Evolutionary conservation across 2,797 vertebrate species (phyloP).

Genomic region (Smutsia gigantea): DNA sequence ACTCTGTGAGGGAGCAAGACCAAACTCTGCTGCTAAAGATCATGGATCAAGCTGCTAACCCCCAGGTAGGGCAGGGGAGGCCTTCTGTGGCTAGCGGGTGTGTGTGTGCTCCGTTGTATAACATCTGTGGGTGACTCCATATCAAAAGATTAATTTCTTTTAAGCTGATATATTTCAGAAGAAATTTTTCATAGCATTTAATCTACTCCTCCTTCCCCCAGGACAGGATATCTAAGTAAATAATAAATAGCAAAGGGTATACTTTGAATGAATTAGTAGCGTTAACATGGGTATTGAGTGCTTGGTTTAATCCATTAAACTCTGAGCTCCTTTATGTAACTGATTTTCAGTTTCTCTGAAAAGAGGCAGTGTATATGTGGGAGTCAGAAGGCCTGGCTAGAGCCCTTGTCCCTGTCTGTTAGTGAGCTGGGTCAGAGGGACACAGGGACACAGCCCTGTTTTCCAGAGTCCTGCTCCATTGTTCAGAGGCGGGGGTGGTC

Average conservation of each 20-base stretch:
- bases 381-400: background rate
- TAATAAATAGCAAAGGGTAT: background rate
- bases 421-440: background rate
- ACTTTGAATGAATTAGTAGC: background rate
- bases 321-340: background rate
- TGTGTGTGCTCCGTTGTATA: no score
- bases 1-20: conserved; percentile 97
- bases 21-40: conserved; percentile 96
- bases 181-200: background rate
- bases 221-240: background rate
- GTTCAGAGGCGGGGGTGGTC: no score
- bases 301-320: background rate
- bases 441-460: background rate
- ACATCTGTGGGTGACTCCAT: background rate
- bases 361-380: background rate
- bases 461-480: background rate
- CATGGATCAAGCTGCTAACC: conserved; percentile 95
- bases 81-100: accelerated
- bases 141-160: background rate
- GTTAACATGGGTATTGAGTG: background rate
- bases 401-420: background rate
- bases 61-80: conserved; percentile 90
- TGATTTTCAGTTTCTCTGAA: background rate
- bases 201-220: accelerated
- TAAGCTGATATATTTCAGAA: background rate